These are phyloP conservation scores for Bolinopsis microptera DNA, from an alignment of 37 sponge, comb jelly and placozoan genomes.

Conservation along the genomic window DNA sequence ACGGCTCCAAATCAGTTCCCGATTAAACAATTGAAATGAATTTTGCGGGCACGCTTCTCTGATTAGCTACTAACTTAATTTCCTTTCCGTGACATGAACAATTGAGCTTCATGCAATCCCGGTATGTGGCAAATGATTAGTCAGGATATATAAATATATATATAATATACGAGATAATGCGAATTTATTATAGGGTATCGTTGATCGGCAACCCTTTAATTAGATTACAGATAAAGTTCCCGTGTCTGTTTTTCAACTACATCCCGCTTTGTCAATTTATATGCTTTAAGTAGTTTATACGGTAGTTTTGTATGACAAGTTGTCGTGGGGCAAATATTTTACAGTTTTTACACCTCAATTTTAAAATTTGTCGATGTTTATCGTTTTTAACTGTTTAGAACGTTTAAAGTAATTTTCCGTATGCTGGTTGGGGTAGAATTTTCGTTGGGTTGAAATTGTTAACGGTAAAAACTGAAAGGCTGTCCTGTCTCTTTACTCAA, in stretches of 20 bases:
- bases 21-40: no score
- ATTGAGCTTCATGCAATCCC: neutral
- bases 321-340: no score
- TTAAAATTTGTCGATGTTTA: no score
- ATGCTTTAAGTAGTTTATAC: neutral
- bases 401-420: no score
- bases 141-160: neutral
- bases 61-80: neutral
- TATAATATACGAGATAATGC: neutral
- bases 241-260: neutral
- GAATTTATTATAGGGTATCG: neutral
- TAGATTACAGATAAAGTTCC: neutral
- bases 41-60: neutral
- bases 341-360: no score
- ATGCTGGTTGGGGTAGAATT: no score
- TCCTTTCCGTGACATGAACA: neutral
- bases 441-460: no score
- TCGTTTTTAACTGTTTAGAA: no score
- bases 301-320: no score
- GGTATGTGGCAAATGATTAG: neutral
- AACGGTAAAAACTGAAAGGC: no score
- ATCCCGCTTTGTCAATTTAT: neutral
- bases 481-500: no score
- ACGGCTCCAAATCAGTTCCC: no score
- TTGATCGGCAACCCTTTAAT: neutral